Percentiles rank a stretch among this genome's conserved stretches.
These are phyloP conservation scores for Drosophila mauritiana DNA, from an alignment of 1,140 invertebrate genomes.

Conservation along the genomic window DNA sequence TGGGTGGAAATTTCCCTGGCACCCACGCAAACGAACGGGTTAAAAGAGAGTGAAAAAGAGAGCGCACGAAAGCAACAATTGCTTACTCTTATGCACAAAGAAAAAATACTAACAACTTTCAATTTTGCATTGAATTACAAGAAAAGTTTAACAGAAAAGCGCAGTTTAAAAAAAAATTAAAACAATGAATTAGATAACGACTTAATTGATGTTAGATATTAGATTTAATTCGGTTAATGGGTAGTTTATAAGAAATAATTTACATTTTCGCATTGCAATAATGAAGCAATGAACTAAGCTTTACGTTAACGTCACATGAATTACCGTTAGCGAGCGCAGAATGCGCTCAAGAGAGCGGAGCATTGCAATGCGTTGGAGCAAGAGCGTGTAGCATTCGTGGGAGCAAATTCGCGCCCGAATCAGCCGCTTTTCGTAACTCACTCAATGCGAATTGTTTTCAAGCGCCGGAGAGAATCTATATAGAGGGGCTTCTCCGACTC, in stretches of 20 bases:
- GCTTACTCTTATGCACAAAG: neutral
- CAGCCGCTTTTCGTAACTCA: conserved; percentile 12
- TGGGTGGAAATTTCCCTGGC: neutral
- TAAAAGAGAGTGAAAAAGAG: neutral
- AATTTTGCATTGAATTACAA: too few relatives aligned
- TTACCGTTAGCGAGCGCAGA: neutral
- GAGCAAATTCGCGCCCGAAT: conserved; percentile 4
- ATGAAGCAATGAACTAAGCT: too few relatives aligned
- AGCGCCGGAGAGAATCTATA: conserved; percentile 32
- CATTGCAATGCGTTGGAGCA: neutral
- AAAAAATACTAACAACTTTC: neutral
- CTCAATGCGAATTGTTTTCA: conserved; percentile 16
- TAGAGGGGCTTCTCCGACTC: conserved; percentile 29
- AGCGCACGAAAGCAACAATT: neutral
- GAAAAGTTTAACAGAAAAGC: too few relatives aligned
- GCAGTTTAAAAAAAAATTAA: too few relatives aligned
- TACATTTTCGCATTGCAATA: too few relatives aligned
- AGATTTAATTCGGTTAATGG: too few relatives aligned
- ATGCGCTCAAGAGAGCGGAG: too few relatives aligned
- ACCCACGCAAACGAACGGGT: neutral
- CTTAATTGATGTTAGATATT: too few relatives aligned
- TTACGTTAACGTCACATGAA: neutral
- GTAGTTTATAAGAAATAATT: too few relatives aligned
- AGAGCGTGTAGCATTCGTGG: neutral
- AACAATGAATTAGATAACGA: too few relatives aligned